phyloP scores from a whole-genome alignment of 1,140 invertebrate genomes.

The Drosophila ercepeae region DNA sequence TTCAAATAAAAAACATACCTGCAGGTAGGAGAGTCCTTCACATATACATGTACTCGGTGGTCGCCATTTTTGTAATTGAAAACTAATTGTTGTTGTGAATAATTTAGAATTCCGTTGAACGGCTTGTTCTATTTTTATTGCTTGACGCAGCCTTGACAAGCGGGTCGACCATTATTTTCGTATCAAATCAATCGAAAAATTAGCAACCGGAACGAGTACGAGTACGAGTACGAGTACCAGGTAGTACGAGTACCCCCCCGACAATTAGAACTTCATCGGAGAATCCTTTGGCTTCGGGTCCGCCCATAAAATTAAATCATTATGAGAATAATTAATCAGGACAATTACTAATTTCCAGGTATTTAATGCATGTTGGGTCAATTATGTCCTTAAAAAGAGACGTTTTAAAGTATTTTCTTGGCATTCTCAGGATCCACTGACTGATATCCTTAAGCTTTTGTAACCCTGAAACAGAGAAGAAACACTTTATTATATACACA shows the following conservation, averaged over 20 bases:
- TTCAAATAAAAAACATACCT: neutral
- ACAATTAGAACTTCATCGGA: neutral
- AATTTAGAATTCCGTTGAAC: slow-evolving; percentile 15
- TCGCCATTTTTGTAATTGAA: slow-evolving; percentile 12
- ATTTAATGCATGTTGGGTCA: neutral
- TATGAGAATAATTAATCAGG: neutral
- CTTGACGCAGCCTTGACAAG: slow-evolving; percentile 7
- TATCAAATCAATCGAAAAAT: neutral
- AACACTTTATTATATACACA: neutral
- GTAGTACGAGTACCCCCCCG: too few species aligned
- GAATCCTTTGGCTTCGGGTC: neutral
- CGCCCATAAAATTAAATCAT: neutral
- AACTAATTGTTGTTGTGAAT: slow-evolving; percentile 41
- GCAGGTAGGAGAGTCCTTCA: neutral
- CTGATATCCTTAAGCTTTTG: too few species aligned
- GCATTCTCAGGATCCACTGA: too few species aligned
- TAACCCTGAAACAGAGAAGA: neutral
- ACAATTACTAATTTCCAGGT: neutral
- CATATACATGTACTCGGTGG: neutral
- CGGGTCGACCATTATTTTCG: slow-evolving; percentile 5
- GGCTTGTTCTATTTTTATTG: slow-evolving; percentile 11
- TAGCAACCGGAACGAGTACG: neutral
- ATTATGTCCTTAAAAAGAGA: neutral
- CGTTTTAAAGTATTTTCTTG: too few species aligned
- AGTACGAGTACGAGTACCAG: too few species aligned